Percentiles rank a stretch among this genome's conserved stretches.
phyloP scores from a whole-genome alignment of 2,888 invertebrate genomes.

The Aspidiotus rigidus region DNA sequence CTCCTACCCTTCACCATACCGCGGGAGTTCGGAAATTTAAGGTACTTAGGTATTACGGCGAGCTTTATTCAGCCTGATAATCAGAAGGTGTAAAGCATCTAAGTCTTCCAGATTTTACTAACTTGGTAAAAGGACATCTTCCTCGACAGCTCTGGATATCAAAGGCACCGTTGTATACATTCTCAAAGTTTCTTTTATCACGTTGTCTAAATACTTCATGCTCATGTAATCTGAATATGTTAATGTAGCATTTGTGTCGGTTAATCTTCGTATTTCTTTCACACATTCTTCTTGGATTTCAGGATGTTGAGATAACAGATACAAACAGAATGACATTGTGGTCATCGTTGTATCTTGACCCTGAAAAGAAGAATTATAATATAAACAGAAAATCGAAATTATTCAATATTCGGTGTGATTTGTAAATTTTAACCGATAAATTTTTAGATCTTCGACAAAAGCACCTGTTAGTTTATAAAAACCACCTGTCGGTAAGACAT shows the following conservation, averaged over 20 bases:
- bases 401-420: too few relatives aligned
- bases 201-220: slow-evolving; percentile 32
- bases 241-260: slow-evolving; percentile 12
- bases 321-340: slow-evolving; percentile 37
- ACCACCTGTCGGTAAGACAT: too few relatives aligned
- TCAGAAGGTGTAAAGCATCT: neutral
- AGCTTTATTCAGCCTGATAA: neutral
- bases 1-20: too few relatives aligned
- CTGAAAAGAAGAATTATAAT: slow-evolving; percentile 36
- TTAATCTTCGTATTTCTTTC: slow-evolving; percentile 27
- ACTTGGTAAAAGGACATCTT: slow-evolving; percentile 21
- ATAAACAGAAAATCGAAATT: slow-evolving; percentile 1
- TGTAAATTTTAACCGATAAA: too few relatives aligned
- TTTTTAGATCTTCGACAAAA: too few relatives aligned
- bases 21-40: too few relatives aligned
- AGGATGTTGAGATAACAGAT: slow-evolving; percentile 36
- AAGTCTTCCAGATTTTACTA: neutral
- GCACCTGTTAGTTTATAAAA: too few relatives aligned
- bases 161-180: slow-evolving; percentile 32
- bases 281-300: slow-evolving; percentile 21
- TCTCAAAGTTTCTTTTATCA: slow-evolving; percentile 34
- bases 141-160: slow-evolving; percentile 30
- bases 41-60: too few relatives aligned
- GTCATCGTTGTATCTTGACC: slow-evolving; percentile 39
- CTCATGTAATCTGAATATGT: slow-evolving; percentile 33